Evolutionary conservation across 2,113 vertebrate genomes (phyloP).

Genomic region (Emydocephalus ijimae): DNA sequence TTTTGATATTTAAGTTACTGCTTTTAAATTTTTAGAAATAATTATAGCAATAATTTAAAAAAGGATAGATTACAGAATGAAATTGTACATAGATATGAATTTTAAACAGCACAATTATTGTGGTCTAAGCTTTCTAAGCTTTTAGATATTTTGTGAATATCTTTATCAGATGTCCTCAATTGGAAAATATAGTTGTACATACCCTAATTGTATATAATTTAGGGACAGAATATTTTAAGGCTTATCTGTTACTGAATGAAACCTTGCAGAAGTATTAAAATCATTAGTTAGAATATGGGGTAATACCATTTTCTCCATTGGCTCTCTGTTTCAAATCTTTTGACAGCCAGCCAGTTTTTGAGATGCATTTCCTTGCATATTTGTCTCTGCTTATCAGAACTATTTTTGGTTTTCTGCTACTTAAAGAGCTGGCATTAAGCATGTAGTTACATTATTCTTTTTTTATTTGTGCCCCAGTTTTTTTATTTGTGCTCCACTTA

Average conservation of each 20-base stretch:
- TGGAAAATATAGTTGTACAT: not conserved
- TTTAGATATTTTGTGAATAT: not conserved
- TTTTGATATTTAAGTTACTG: not conserved
- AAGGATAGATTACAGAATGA: not conserved
- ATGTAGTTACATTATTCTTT: not conserved
- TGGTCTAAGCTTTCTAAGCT: not conserved
- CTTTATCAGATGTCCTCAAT: not conserved
- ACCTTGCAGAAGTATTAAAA: not conserved
- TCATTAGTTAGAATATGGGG: not conserved
- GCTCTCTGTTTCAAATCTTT: not conserved
- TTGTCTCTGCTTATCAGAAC: not conserved
- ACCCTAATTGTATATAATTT: not conserved
- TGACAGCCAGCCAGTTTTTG: not conserved
- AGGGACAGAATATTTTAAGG: not conserved
- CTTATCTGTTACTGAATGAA: not conserved
- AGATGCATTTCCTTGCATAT: not conserved
- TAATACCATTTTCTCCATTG: not conserved
- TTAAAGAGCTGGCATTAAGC: not conserved
- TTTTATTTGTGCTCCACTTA: not conserved
- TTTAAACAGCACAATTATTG: not conserved
- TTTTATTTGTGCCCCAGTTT: not conserved
- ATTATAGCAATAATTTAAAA: slow-evolving; percentile 30
- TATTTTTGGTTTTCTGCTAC: not conserved
- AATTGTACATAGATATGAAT: not conserved
- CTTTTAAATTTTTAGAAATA: slow-evolving; percentile 50